phyloP scores from a whole-genome alignment of 1,140 invertebrate species.

The Drusus annulatus region DNA sequence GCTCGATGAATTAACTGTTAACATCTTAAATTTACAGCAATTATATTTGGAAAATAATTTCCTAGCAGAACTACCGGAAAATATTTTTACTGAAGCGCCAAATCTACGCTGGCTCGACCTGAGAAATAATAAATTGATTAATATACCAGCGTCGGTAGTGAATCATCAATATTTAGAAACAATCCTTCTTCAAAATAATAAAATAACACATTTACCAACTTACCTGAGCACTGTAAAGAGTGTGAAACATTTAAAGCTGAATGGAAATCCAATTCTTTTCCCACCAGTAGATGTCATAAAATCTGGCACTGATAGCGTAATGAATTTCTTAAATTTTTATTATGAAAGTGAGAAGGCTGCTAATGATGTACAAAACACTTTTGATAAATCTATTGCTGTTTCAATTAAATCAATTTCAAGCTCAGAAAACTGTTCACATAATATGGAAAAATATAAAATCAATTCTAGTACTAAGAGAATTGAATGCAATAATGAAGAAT shows the following conservation, averaged over 20 bases:
- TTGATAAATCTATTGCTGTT: background rate
- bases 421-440: background rate
- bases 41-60: conserved; percentile 74
- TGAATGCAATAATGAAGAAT: conserved; percentile 17
- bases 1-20: no score
- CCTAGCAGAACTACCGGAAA: conserved; percentile 67
- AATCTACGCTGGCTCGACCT: conserved; percentile 73
- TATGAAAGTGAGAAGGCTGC: conserved; percentile 59
- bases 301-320: conserved; percentile 65
- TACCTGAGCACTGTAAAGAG: conserved; percentile 71
- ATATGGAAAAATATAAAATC: background rate
- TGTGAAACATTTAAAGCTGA: conserved; percentile 71
- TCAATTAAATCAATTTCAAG: background rate
- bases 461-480: conserved; percentile 7
- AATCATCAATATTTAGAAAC: conserved; percentile 71
- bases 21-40: conserved; percentile 65
- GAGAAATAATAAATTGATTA: conserved; percentile 71
- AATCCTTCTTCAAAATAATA: conserved; percentile 73
- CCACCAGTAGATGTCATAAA: conserved; percentile 69
- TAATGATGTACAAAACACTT: conserved; percentile 13
- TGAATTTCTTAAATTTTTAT: conserved; percentile 69
- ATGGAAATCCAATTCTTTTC: conserved; percentile 70
- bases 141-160: conserved; percentile 70
- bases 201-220: conserved; percentile 70
- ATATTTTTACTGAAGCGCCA: conserved; percentile 70